Conservation (phyloP, 1,140 invertebrate species). For the Fragariocoptes setiger region DNA sequence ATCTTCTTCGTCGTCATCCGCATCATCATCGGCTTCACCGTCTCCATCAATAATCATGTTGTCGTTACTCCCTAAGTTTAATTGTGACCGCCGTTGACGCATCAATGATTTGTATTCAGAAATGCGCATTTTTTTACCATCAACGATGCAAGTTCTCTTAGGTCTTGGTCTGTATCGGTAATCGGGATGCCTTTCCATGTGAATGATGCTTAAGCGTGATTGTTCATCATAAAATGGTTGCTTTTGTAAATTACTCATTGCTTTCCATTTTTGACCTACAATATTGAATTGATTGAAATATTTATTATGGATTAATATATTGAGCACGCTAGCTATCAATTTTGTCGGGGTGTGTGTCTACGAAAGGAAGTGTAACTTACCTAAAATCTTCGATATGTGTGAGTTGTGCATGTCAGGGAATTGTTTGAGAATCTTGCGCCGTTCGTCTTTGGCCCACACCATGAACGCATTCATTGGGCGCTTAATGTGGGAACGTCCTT, state of each 20-base stretch:
- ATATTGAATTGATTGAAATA: slow-evolving; percentile 1
- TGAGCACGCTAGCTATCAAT: background rate
- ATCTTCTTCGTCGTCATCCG: background rate
- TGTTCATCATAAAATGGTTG: slow-evolving; percentile 29
- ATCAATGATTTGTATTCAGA: slow-evolving; percentile 15
- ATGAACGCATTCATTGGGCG: slow-evolving; percentile 98
- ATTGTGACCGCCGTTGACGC: slow-evolving; percentile 8
- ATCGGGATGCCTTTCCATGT: slow-evolving; percentile 29
- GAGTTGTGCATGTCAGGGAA: slow-evolving; percentile 99
- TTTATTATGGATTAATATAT: background rate
- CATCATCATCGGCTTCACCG: background rate
- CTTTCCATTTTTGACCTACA: slow-evolving; percentile 24
- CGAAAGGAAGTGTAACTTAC: slow-evolving; percentile 19
- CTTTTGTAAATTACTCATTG: slow-evolving; percentile 25
- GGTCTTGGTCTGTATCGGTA: slow-evolving; percentile 23
- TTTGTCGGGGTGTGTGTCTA: background rate
- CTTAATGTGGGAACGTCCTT: slow-evolving; percentile 98
- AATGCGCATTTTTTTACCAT: slow-evolving; percentile 24
- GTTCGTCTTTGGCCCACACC: slow-evolving; percentile 93
- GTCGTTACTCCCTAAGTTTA: background rate
- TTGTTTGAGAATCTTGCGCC: slow-evolving; percentile 84
- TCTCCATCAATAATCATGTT: background rate
- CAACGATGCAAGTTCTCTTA: slow-evolving; percentile 26
- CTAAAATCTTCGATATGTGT: slow-evolving; percentile 96
- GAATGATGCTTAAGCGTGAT: slow-evolving; percentile 24